Conservation (phyloP, 2,797 vertebrate species). For the Salarias fasciatus region DNA sequence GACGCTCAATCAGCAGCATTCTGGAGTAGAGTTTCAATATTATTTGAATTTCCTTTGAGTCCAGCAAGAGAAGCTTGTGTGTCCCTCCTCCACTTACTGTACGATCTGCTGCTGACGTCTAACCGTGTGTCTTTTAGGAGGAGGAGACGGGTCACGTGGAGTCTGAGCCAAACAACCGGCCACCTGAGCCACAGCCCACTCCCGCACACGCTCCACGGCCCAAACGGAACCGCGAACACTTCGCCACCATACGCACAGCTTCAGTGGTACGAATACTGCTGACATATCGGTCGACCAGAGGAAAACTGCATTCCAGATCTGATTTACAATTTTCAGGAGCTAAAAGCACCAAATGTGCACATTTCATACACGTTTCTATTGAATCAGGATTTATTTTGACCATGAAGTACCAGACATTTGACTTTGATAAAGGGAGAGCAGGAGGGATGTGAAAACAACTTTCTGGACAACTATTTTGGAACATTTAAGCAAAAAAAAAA, state of each 20-base stretch:
- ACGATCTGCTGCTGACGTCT: constrained; percentile 7
- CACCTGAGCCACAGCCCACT: constrained; percentile 90
- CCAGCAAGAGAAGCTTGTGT: not conserved
- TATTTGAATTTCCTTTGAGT: not conserved
- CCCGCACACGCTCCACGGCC: constrained; percentile 91
- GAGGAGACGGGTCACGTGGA: constrained; percentile 89
- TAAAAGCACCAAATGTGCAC: too few species aligned
- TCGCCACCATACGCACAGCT: constrained; percentile 98
- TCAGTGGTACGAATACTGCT: constrained; percentile 87
- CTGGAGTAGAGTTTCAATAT: too few species aligned
- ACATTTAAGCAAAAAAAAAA: too few species aligned
- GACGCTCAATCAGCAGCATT: constrained; percentile 6
- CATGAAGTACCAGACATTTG: too few species aligned
- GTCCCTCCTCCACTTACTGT: not conserved
- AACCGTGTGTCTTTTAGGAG: constrained; percentile 80
- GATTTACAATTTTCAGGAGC: too few species aligned
- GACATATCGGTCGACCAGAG: not conserved
- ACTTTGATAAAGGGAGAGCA: too few species aligned
- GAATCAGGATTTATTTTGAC: too few species aligned
- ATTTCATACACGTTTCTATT: too few species aligned
- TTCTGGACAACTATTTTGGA: too few species aligned
- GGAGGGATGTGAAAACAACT: too few species aligned
- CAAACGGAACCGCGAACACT: constrained; percentile 97
- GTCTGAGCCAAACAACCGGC: constrained; percentile 85
- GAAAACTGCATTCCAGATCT: too few species aligned